phyloP scores from a whole-genome alignment of 2,113 vertebrate genomes.

The Rana temporaria region DNA sequence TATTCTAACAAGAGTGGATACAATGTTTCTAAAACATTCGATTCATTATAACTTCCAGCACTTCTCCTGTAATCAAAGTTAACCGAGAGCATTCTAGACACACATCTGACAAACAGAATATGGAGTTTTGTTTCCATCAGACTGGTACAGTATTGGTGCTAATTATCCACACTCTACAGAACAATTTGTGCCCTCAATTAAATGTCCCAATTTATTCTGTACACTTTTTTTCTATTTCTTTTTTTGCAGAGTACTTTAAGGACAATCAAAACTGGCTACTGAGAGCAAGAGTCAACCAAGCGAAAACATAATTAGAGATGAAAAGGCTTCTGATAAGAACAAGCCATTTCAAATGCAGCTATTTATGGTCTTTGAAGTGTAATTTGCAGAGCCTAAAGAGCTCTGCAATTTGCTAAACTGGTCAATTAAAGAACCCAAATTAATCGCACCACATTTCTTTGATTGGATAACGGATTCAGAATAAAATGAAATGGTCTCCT shows the following conservation, averaged over 20 bases:
- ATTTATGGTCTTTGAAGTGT: slow-evolving; percentile 25
- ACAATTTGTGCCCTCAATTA: slow-evolving; percentile 31
- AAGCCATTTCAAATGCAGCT: slow-evolving; percentile 11
- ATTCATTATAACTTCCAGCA: too few relatives aligned
- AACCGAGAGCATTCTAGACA: background rate
- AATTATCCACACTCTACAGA: slow-evolving; percentile 13
- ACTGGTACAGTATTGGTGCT: background rate
- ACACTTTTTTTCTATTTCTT: slow-evolving; percentile 8
- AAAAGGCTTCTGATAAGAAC: slow-evolving; percentile 43
- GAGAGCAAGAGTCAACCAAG: slow-evolving; percentile 11
- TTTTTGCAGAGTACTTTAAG: slow-evolving; percentile 31
- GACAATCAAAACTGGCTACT: slow-evolving; percentile 32
- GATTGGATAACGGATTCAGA: slow-evolving; percentile 9
- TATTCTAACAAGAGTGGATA: too few relatives aligned
- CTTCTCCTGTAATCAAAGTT: background rate
- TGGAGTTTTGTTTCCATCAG: background rate
- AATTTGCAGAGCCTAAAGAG: background rate
- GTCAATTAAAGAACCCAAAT: slow-evolving; percentile 15
- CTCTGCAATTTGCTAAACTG: slow-evolving; percentile 1
- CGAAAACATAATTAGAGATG: slow-evolving; percentile 27
- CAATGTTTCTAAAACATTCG: too few relatives aligned
- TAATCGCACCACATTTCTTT: background rate
- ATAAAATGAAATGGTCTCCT: slow-evolving; percentile 16
- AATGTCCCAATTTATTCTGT: slow-evolving; percentile 10
- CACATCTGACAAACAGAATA: background rate